These are phyloP conservation scores for Pseudomyrmex concolor DNA, from an alignment of 1,140 invertebrate species.

Conservation along the genomic window DNA sequence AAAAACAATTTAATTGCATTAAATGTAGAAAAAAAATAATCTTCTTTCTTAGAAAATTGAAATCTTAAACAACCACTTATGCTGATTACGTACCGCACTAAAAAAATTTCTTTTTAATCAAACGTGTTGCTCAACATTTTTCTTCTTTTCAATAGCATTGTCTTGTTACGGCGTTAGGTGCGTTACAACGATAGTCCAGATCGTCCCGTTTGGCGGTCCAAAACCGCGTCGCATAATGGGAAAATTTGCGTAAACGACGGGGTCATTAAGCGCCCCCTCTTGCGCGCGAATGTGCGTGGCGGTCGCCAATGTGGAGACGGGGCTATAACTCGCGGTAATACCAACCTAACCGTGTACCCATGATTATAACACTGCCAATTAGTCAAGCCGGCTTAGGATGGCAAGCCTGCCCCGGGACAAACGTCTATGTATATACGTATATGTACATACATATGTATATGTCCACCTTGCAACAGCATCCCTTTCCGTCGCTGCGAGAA, in stretches of 20 bases:
- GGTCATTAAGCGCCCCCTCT: conserved; percentile 82
- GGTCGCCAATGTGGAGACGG: conserved; percentile 73
- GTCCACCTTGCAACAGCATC: not conserved
- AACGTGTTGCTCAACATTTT: too few relatives aligned
- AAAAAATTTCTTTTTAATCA: too few relatives aligned
- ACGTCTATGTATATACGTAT: conserved; percentile 47
- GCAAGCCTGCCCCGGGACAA: conserved; percentile 78
- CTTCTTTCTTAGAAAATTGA: not conserved
- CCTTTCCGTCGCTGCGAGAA: not conserved
- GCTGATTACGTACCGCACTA: too few relatives aligned
- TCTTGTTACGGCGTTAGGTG: conserved; percentile 40
- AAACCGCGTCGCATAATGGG: conserved; percentile 84
- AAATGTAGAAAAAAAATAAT: not conserved
- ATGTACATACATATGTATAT: conserved; percentile 17
- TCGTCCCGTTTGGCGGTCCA: conserved; percentile 80
- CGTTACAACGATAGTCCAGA: conserved; percentile 74
- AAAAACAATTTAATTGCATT: not conserved
- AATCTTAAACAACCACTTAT: too few relatives aligned
- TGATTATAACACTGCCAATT: conserved; percentile 86
- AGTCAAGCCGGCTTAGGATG: conserved; percentile 85
- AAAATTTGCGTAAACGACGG: conserved; percentile 86
- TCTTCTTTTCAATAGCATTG: not conserved
- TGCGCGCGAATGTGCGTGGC: conserved; percentile 76
- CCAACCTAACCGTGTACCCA: conserved; percentile 85
- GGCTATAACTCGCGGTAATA: conserved; percentile 85